Percentiles rank a stretch among this genome's conserved stretches.
Evolutionary conservation across 2,888 invertebrate species (phyloP).

Genomic region (Orchesellides sinensis): DNA sequence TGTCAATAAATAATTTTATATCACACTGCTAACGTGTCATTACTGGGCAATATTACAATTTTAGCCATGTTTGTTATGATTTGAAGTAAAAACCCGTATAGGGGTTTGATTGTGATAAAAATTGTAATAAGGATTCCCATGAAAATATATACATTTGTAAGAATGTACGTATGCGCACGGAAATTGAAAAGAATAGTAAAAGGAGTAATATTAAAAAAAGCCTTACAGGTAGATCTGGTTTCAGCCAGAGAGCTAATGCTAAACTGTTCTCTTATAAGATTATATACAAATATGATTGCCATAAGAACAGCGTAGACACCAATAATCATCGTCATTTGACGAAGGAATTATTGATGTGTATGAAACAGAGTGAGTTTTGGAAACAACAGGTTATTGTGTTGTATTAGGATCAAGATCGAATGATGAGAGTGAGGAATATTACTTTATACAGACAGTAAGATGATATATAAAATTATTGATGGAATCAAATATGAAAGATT

Average conservation of each 20-base stretch:
- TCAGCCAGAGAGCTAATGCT: not conserved
- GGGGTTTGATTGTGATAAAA: conserved; percentile 2
- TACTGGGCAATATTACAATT: conserved; percentile 13
- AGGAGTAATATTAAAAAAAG: not conserved
- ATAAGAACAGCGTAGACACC: not conserved
- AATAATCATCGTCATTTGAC: conserved; percentile 11
- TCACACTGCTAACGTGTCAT: conserved; percentile 57
- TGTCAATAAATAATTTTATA: conserved; percentile 64
- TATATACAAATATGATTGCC: conserved; percentile 26
- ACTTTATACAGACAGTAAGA: no score
- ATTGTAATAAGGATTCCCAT: no score
- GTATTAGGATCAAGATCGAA: no score
- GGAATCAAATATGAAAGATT: no score
- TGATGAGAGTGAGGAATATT: no score
- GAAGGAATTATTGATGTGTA: not conserved
- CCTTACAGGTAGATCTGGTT: conserved; percentile 35
- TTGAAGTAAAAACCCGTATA: not conserved
- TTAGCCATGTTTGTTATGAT: not conserved
- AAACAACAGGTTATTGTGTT: no score
- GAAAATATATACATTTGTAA: not conserved
- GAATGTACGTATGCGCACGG: no score
- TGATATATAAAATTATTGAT: no score
- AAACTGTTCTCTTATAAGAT: conserved; percentile 16
- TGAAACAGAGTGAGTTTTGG: not conserved
- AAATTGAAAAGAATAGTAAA: not conserved